Percentiles rank a stretch among this genome's conserved stretches.
These are phyloP conservation scores for Adineta ricciae DNA, from an alignment of 2,888 invertebrate species.

Conservation along the genomic window DNA sequence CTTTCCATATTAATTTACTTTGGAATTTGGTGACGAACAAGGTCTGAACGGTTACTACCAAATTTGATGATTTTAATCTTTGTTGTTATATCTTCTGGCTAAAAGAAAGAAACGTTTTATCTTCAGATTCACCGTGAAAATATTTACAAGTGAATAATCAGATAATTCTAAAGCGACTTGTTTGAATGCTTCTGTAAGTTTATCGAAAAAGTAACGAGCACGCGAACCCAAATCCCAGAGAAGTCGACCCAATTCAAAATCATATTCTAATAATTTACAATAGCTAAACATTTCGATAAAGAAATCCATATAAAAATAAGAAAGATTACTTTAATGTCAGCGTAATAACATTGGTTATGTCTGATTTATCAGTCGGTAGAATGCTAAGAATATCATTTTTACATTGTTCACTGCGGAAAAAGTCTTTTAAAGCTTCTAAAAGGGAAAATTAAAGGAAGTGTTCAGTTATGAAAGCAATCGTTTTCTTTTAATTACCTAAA, in stretches of 20 bases:
- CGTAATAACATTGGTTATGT: neutral
- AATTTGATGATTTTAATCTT: neutral
- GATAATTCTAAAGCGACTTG: neutral
- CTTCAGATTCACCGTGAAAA: neutral
- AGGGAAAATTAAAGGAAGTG: neutral
- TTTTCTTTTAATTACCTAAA: neutral
- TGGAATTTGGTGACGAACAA: conserved; percentile 13
- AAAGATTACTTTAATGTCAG: neutral
- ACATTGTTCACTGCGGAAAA: neutral
- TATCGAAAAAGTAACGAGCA: neutral
- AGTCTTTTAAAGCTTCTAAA: neutral
- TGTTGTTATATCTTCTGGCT: neutral
- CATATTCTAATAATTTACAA: conserved; percentile 7
- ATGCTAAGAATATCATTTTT: neutral
- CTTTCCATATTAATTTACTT: neutral
- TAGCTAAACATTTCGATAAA: neutral
- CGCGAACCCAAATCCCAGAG: neutral
- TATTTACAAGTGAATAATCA: neutral
- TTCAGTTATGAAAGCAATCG: neutral
- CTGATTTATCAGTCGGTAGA: neutral
- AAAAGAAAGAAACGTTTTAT: too few relatives aligned
- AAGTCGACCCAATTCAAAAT: neutral
- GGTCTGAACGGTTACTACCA: neutral
- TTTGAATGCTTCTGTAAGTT: conserved; percentile 4
- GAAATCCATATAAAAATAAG: neutral